Percentiles rank a stretch among this genome's conserved stretches.
phyloP scores from a whole-genome alignment of 2,113 vertebrate genomes.

The Zosterops borbonicus region DNA sequence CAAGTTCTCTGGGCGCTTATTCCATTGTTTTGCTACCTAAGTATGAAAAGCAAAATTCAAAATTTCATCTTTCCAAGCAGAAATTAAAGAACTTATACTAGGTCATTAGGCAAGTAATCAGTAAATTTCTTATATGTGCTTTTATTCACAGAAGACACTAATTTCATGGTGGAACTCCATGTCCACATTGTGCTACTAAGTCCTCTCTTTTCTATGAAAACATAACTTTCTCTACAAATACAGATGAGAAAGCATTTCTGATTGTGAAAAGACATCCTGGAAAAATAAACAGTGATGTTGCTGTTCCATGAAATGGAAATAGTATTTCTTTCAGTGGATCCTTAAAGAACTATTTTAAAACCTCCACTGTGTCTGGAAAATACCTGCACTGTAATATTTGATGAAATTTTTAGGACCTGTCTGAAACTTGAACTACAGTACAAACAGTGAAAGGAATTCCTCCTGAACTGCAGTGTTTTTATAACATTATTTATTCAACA shows the following conservation, averaged over 20 bases:
- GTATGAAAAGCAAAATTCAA: neutral
- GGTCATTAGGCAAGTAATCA: neutral
- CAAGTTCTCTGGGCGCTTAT: neutral
- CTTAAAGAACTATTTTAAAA: neutral
- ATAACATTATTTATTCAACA: neutral
- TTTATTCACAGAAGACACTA: neutral
- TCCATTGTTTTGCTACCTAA: rapidly evolving
- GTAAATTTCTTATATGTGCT: neutral
- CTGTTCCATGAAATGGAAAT: neutral
- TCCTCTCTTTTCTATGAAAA: neutral
- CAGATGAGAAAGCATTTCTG: neutral
- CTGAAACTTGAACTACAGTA: neutral
- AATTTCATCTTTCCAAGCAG: neutral
- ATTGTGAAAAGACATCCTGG: neutral
- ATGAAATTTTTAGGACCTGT: neutral
- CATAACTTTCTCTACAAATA: neutral
- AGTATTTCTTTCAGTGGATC: neutral
- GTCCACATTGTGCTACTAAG: neutral
- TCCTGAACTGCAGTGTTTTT: neutral
- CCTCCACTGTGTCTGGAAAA: neutral
- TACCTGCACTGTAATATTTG: neutral
- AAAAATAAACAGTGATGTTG: neutral
- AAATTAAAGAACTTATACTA: neutral
- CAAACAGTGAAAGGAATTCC: neutral
- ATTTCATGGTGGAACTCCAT: neutral